Base-by-base conservation (phyloP, 2,113 vertebrate genomes). In the Phaethon lepturus region DNA sequence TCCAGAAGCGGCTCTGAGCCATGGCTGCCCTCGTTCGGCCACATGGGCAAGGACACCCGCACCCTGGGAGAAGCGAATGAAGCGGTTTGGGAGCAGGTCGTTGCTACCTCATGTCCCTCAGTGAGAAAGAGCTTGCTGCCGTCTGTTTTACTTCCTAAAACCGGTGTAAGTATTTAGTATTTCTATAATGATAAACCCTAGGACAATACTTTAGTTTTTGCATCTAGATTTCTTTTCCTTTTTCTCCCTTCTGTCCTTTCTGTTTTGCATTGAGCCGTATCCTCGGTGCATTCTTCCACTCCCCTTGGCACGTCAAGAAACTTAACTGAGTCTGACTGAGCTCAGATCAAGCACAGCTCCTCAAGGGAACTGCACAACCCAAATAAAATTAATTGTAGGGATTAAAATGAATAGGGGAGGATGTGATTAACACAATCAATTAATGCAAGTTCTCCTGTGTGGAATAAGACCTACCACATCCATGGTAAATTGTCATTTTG, bases 371-470 rank as follows among this genome's bases (percentile, higher is more conserved):
- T 44, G 62, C 1, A 1, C 87, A 95, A 86, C 71, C 42, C 58
- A 93, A 95, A 91, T 82, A 96, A 97, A 93, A 97, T 94, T 96
- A 96, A 93, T 93, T 80, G 87, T 71, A 91, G 67, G 76, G 95
- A 96, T 95, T 97, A 93, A 91, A 80, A 94, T 62, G 81, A 95
- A 76, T 58, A 87, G 69, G 50, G 68, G 42, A 94, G 93, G 89
- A 91, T 96, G 84, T 83, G 89, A 94, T 97, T 96, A 96, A 96
- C 89, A 85, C 91, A 79, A 80, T 81, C 94, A 95, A 94, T 97
- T 97, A 95, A 85, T 3, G 0, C 69, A 86, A 73, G 69, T 67
- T 85, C 53, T 96, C 69, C 89, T 90, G 59, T 33, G 93, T 88
- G 45, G 80, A 91, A 76, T 69, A 73, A 97, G 74, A 95, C 49